A percentile compares a stretch with the other conserved stretches of the same genome.
phyloP scores from a whole-genome alignment of 2,888 invertebrate genomes.

The Nematopogon swammerdamellus region DNA sequence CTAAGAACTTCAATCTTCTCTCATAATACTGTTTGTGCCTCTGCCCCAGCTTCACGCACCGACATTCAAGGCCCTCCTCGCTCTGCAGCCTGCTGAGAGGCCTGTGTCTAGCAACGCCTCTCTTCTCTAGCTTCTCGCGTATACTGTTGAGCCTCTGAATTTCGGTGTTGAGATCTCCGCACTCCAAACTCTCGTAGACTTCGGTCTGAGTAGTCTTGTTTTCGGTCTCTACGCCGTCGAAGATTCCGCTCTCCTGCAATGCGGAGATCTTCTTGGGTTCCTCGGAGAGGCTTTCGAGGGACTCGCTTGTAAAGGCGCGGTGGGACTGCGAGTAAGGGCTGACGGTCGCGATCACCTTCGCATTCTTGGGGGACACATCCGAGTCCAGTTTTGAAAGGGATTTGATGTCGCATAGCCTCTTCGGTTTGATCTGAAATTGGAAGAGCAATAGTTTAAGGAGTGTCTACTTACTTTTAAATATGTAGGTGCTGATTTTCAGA shows the following conservation, averaged over 20 bases:
- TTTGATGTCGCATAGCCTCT: constrained; percentile 39
- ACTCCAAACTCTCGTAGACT: constrained; percentile 50
- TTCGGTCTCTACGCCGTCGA: constrained; percentile 58
- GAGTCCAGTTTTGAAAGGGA: constrained; percentile 27
- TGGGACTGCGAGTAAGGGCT: constrained; percentile 52
- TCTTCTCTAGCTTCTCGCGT: constrained; percentile 60
- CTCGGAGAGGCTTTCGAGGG: constrained; percentile 40
- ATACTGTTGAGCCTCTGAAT: constrained; percentile 63
- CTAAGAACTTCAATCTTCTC: constrained; percentile 61
- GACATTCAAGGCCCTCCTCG: constrained; percentile 42
- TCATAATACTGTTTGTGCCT: constrained; percentile 64
- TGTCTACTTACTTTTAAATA: too few species aligned
- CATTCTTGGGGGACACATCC: constrained; percentile 39
- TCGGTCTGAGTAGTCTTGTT: constrained; percentile 55
- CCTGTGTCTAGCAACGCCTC: constrained; percentile 47
- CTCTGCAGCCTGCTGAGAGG: constrained; percentile 30
- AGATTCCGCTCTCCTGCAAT: constrained; percentile 72
- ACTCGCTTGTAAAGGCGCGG: constrained; percentile 46
- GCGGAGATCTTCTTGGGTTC: constrained; percentile 48
- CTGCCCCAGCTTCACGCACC: constrained; percentile 51
- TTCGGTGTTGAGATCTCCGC: constrained; percentile 57
- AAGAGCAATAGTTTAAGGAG: too few species aligned
- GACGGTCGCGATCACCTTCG: constrained; percentile 62
- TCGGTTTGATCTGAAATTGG: constrained; percentile 44
- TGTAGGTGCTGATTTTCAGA: too few species aligned